phyloP scores from a whole-genome alignment of 2,888 invertebrate genomes.

The Pasiphila rectangulata region DNA sequence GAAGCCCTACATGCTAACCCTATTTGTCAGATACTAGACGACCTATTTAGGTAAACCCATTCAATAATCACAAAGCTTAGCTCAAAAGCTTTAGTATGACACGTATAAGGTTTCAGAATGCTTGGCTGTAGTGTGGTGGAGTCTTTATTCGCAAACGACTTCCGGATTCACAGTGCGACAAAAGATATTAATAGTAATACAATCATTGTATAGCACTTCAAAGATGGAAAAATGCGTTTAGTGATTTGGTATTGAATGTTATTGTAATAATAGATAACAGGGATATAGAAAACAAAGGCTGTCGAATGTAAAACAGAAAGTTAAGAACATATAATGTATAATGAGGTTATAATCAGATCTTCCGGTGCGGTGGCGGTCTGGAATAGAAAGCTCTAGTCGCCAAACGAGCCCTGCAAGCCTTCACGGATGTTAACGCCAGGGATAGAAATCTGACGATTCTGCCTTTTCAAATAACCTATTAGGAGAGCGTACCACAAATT shows the following conservation, averaged over 20 bases:
- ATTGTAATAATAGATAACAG: too few species aligned
- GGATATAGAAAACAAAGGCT: slow-evolving; percentile 12
- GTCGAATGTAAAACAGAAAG: slow-evolving; percentile 51
- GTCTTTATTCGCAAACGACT: not conserved
- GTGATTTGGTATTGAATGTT: too few species aligned
- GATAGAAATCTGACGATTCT: slow-evolving; percentile 60
- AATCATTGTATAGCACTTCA: too few species aligned
- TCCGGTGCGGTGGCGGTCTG: slow-evolving; percentile 56
- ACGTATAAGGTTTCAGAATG: slow-evolving; percentile 19
- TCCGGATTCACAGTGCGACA: not conserved
- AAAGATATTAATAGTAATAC: not conserved
- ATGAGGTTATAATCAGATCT: slow-evolving; percentile 67
- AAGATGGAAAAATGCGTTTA: too few species aligned
- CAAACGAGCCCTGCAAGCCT: slow-evolving; percentile 51
- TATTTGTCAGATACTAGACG: slow-evolving; percentile 57
- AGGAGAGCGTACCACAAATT: too few species aligned
- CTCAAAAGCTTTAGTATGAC: slow-evolving; percentile 20
- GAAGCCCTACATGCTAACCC: slow-evolving; percentile 71
- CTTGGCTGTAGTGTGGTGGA: not conserved
- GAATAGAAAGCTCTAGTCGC: slow-evolving; percentile 61
- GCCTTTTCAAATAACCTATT: slow-evolving; percentile 5
- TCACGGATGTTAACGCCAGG: slow-evolving; percentile 60
- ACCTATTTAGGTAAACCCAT: slow-evolving; percentile 50
- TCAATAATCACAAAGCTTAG: slow-evolving; percentile 22
- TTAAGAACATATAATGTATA: slow-evolving; percentile 47